phyloP scores from a whole-genome alignment of 2,113 vertebrate species.

The Antigone vipio region DNA sequence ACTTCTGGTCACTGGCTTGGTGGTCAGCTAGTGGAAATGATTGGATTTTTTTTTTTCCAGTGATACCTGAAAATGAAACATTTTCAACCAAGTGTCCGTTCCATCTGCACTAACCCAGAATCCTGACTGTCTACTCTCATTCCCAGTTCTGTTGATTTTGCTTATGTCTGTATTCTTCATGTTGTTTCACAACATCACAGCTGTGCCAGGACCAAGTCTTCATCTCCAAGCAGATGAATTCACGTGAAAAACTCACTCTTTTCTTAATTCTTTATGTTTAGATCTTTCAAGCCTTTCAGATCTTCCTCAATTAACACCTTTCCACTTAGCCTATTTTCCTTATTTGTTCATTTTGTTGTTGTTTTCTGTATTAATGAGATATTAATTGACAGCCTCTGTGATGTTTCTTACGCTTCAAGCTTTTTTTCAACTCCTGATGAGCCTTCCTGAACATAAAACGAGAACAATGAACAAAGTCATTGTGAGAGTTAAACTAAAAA shows the following conservation, averaged over 20 bases:
- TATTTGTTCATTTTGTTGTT: slow-evolving; percentile 56
- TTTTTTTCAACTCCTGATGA: slow-evolving; percentile 17
- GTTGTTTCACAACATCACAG: not conserved
- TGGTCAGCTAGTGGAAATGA: not conserved
- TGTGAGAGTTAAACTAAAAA: slow-evolving; percentile 7
- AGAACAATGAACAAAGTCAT: slow-evolving; percentile 46
- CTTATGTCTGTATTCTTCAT: not conserved
- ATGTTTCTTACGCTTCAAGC: slow-evolving; percentile 24
- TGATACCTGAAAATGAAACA: not conserved
- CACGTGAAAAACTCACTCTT: not conserved
- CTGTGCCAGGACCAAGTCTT: not conserved
- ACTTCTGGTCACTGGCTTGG: not conserved
- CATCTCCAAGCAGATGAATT: not conserved
- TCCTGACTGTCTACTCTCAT: not conserved
- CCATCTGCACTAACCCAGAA: not conserved
- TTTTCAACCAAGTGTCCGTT: not conserved
- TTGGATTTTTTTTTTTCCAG: not conserved
- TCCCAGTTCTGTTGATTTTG: not conserved
- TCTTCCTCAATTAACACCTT: slow-evolving; percentile 66
- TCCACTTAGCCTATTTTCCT: slow-evolving; percentile 27
- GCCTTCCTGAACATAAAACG: not conserved
- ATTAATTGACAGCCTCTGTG: slow-evolving; percentile 54
- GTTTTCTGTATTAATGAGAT: slow-evolving; percentile 49
- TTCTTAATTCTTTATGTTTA: slow-evolving; percentile 31
- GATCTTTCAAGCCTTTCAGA: slow-evolving; percentile 13